phyloP scores from a whole-genome alignment of 1,140 invertebrate genomes.

The Neocloeon triangulifer region DNA sequence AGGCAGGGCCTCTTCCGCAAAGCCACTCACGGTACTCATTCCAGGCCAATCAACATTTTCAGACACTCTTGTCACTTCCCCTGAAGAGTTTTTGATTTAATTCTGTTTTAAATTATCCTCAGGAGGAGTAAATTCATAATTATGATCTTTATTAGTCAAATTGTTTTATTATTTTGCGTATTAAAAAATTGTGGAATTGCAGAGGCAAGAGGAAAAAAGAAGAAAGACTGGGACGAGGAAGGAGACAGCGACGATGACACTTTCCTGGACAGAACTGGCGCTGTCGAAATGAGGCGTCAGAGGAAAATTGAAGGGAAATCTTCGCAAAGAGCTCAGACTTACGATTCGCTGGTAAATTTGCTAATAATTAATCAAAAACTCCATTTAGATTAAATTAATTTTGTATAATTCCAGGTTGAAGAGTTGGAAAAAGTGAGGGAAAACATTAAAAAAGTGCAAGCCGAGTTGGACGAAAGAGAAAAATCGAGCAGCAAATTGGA shows the following conservation, averaged over 20 bases:
- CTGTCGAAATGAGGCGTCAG: conserved; percentile 68
- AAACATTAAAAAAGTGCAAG: conserved; percentile 33
- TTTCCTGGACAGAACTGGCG: conserved; percentile 85
- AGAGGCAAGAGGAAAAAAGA: conserved; percentile 43
- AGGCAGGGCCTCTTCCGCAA: conserved; percentile 52
- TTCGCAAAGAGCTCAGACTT: conserved; percentile 41
- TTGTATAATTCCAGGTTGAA: conserved; percentile 28
- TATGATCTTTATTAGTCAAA: too few relatives aligned
- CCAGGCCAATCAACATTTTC: background rate
- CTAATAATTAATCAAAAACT: background rate
- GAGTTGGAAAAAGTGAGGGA: conserved; percentile 34
- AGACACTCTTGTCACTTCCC: background rate
- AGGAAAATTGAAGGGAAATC: conserved; percentile 48
- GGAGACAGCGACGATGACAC: conserved; percentile 96
- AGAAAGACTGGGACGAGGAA: conserved; percentile 62
- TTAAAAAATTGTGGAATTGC: too few relatives aligned
- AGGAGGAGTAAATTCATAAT: too few relatives aligned
- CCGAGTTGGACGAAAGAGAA: conserved; percentile 21
- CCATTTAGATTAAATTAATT: conserved; percentile 4
- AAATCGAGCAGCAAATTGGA: conserved; percentile 11
- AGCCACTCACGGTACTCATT: conserved; percentile 38
- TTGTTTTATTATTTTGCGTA: too few relatives aligned
- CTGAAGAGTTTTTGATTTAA: background rate
- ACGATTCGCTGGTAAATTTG: conserved; percentile 46
- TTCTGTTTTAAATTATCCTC: too few relatives aligned